Evolutionary conservation across 2,113 vertebrate species (phyloP), one percentile per base, ranked within the genome.

Genomic region (Esox niger): DNA sequence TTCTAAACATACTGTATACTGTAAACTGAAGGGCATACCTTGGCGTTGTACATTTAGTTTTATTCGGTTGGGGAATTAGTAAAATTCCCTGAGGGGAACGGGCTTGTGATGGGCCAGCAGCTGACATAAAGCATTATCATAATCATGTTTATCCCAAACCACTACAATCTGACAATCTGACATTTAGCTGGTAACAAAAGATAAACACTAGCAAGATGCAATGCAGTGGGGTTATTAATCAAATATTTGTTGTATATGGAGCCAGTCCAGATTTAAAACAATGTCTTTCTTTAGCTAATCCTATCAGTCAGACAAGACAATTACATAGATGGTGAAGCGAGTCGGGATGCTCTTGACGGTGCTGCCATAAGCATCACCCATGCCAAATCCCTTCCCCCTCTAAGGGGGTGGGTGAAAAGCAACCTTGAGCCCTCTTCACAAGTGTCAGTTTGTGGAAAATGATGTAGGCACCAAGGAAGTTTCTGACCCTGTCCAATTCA

Each of bases 171-270:
- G 80, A 83, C 79, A 83, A 78, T 67, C 62, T 79, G 80, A 83
- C 79, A 83, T 81, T 80, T 78, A 81, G 69, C 82, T 68, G 56
- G n/a, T n/a, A n/a, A n/a, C n/a, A n/a, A n/a, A n/a, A n/a, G n/a
- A n/a, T n/a, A 59, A 27, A 59, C 67, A 54, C 0, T 65, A 73
- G 58, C 71, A 77, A 79, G 75, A 69, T 82, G 78, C 63, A 33
- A 78, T 85, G 77, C 57, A 13, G 26, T 43, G 32, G 30, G 57
- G 62, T n/a, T 66, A 68, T 79, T 75, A 73, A 77, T 77, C 72
- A 81, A 79, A 82, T 67, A 75, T 81, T 77, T 72, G 55, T n/a
- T n/a, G n/a, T n/a, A 78, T 75, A 75, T 75, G 73, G 5, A 23
- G 35, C 49, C 0, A 2, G 20, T 43, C 77, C 73, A 32, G 69